Evolutionary conservation across 2,113 vertebrate genomes (phyloP).

Genomic region (Callaeas wilsoni): DNA sequence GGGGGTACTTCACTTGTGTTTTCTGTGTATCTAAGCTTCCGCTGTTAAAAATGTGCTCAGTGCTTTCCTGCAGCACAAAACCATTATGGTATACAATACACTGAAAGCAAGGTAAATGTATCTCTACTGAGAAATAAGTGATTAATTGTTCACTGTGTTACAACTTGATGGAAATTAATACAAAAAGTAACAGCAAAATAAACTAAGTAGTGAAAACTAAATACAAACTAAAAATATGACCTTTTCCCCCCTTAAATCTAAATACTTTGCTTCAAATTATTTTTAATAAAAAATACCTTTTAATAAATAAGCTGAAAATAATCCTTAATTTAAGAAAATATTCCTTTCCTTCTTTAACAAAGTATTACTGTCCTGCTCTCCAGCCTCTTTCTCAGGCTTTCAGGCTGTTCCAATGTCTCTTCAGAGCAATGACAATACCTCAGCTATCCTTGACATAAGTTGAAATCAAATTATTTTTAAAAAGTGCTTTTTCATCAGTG

Average conservation of each 20-base stretch:
- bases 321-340: background rate
- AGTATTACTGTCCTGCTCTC: background rate
- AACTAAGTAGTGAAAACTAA: background rate
- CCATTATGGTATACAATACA: background rate
- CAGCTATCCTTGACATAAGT: background rate
- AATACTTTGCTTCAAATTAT: background rate
- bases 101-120: background rate
- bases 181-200: background rate
- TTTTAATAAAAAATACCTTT: background rate
- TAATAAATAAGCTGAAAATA: background rate
- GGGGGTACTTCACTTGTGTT: background rate
- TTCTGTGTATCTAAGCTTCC: background rate
- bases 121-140: background rate
- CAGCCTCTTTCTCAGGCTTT: background rate
- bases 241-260: background rate
- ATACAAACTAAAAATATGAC: background rate
- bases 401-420: background rate
- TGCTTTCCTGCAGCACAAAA: background rate
- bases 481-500: background rate
- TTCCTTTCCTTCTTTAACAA: background rate
- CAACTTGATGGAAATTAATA: background rate
- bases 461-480: background rate
- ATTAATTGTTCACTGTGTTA: background rate
- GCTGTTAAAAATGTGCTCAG: background rate
- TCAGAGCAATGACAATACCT: background rate